Evolutionary conservation across 2,113 vertebrate genomes (phyloP).

Genomic region (Nothobranchius furzeri): DNA sequence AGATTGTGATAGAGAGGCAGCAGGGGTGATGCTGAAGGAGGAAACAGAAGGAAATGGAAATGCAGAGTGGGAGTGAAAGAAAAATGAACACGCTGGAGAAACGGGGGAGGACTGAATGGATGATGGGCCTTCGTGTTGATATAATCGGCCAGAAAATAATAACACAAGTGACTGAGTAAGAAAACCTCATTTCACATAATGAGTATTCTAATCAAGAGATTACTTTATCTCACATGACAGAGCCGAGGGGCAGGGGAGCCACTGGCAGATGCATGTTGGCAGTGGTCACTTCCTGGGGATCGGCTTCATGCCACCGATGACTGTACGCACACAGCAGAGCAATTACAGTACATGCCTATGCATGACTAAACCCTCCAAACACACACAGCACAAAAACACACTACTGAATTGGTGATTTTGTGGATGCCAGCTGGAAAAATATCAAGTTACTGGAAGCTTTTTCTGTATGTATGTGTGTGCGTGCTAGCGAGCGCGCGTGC

Average conservation of each 20-base stretch:
- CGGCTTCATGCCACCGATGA: slow-evolving; percentile 54
- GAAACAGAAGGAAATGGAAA: slow-evolving; percentile 53
- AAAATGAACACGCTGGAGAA: slow-evolving; percentile 23
- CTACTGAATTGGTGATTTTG: not conserved
- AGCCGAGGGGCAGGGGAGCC: slow-evolving; percentile 45
- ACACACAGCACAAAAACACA: slow-evolving; percentile 18
- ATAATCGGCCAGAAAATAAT: slow-evolving; percentile 74
- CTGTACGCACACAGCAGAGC: slow-evolving; percentile 26
- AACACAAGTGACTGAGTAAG: slow-evolving; percentile 75
- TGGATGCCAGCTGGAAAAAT: slow-evolving; percentile 13
- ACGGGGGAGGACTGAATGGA: slow-evolving; percentile 33
- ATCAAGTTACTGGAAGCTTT: not conserved
- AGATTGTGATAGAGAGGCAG: slow-evolving; percentile 43
- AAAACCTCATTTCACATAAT: slow-evolving; percentile 77
- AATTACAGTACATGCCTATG: slow-evolving; percentile 46
- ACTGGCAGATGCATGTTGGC: slow-evolving; percentile 56
- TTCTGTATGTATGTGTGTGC: too few species aligned
- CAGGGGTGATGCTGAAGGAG: slow-evolving; percentile 36
- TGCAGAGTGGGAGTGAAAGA: slow-evolving; percentile 23
- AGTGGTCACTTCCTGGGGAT: slow-evolving; percentile 40
- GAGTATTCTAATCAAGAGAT: slow-evolving; percentile 80
- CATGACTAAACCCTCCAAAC: slow-evolving; percentile 19
- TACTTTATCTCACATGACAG: slow-evolving; percentile 71
- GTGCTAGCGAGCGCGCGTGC: too few species aligned
- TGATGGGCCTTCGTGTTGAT: slow-evolving; percentile 55